Conservation (phyloP, 1,140 invertebrate species). For the Caenorhabditis inopinata region DNA sequence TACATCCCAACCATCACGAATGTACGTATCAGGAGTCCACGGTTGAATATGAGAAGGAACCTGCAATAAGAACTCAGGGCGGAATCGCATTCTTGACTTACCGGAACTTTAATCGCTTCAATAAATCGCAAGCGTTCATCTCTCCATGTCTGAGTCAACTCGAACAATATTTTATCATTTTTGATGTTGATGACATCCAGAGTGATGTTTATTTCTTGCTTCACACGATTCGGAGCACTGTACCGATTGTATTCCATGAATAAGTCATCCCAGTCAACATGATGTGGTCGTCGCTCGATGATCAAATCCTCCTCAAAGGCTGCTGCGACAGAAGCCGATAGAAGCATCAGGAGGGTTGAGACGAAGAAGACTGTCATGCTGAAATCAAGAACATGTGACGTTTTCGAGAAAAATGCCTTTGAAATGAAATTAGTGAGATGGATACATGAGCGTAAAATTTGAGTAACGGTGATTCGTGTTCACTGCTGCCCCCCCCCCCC, state of each 20-base stretch:
- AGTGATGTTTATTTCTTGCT: not conserved
- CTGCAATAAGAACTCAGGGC: not conserved
- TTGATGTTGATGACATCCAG: not conserved
- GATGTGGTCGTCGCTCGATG: not conserved
- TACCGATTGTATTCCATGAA: conserved; percentile 23
- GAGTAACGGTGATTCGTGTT: too few relatives aligned
- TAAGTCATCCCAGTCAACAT: not conserved
- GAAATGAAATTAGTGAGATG: too few relatives aligned
- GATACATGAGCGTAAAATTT: too few relatives aligned
- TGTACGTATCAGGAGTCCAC: not conserved
- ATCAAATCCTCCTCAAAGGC: not conserved
- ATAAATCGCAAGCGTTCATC: conserved; percentile 9
- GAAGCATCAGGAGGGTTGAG: not conserved
- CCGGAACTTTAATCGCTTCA: not conserved
- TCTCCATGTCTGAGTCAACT: not conserved
- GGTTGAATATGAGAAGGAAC: not conserved
- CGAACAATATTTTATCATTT: not conserved
- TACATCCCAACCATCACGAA: conserved; percentile 3
- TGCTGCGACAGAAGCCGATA: not conserved
- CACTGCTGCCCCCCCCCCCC: too few relatives aligned
- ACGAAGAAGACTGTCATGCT: not conserved
- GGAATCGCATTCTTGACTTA: not conserved
- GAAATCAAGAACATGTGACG: not conserved
- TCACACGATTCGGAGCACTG: not conserved
- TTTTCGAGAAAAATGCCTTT: too few relatives aligned